These are phyloP conservation scores for Catocala fraxini DNA, from an alignment of 2,888 invertebrate genomes.

Conservation along the genomic window DNA sequence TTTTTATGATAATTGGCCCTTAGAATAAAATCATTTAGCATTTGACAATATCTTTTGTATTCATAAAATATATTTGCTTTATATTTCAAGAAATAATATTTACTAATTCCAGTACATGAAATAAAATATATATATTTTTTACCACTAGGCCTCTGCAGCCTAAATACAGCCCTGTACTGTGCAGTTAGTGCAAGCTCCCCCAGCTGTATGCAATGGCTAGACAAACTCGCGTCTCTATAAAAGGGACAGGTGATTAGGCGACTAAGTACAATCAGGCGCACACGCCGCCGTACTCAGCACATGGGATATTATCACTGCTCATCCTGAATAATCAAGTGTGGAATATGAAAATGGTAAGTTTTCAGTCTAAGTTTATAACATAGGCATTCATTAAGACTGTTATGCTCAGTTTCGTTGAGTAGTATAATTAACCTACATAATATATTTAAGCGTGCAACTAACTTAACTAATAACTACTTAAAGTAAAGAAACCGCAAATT, in stretches of 20 bases:
- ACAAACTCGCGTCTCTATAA: constrained; percentile 85
- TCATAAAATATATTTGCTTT: no score
- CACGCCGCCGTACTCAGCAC: constrained; percentile 69
- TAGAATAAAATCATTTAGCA: no score
- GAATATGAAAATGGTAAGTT: constrained; percentile 73
- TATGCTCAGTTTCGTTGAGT: no score
- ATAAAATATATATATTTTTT: constrained; percentile 1
- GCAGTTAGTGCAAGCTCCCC: constrained; percentile 79
- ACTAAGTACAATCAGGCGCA: constrained; percentile 82
- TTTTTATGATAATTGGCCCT: no score
- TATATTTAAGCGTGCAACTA: no score
- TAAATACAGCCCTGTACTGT: constrained; percentile 72
- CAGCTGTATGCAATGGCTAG: constrained; percentile 80
- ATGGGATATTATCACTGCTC: constrained; percentile 67
- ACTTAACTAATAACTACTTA: no score
- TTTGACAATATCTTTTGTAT: no score
- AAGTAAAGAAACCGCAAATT: no score
- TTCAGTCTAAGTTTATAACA: constrained; percentile 2
- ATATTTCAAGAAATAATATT: no score
- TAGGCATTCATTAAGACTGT: background rate
- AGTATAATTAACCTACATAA: no score
- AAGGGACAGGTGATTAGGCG: constrained; percentile 85
- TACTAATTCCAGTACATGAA: no score
- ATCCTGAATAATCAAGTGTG: constrained; percentile 55
- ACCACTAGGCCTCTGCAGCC: constrained; percentile 12